Conservation (phyloP, 2,797 vertebrate genomes). For the Leuciscus waleckii region DNA sequence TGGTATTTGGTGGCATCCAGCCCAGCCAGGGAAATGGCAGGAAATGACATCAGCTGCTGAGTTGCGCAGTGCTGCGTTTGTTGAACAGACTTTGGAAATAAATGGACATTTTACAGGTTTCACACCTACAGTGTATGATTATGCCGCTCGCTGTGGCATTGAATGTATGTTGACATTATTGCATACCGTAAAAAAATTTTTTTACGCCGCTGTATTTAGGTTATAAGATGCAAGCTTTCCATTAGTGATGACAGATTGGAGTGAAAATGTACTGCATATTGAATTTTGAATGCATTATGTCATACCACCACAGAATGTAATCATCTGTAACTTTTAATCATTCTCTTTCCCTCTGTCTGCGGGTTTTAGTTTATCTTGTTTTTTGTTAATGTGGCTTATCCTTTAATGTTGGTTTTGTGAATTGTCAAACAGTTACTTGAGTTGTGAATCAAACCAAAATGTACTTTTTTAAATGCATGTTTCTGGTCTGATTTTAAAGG, state of each 20-base stretch:
- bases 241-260: slow-evolving; percentile 16
- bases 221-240: slow-evolving; percentile 41
- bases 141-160: slow-evolving; percentile 59
- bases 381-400: slow-evolving; percentile 54
- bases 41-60: slow-evolving; percentile 76
- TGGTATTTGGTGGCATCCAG: slow-evolving; percentile 63
- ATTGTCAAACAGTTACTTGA: slow-evolving; percentile 63
- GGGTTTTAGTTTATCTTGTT: slow-evolving; percentile 57
- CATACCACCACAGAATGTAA: background rate
- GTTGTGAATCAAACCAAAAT: background rate
- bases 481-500: background rate
- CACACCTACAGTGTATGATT: slow-evolving; percentile 62
- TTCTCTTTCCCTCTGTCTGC: slow-evolving; percentile 51
- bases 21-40: slow-evolving; percentile 72
- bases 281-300: background rate
- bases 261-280: slow-evolving; percentile 17
- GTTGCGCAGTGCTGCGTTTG: slow-evolving; percentile 61
- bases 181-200: background rate
- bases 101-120: slow-evolving; percentile 65
- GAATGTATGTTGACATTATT: slow-evolving; percentile 23
- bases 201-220: slow-evolving; percentile 55
- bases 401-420: slow-evolving; percentile 56
- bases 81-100: slow-evolving; percentile 72
- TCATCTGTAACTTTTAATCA: slow-evolving; percentile 59
- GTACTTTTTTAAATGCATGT: background rate